These are phyloP conservation scores for Hippocampus mohnikei DNA, from an alignment of 2,113 vertebrate genomes.

Conservation along the genomic window DNA sequence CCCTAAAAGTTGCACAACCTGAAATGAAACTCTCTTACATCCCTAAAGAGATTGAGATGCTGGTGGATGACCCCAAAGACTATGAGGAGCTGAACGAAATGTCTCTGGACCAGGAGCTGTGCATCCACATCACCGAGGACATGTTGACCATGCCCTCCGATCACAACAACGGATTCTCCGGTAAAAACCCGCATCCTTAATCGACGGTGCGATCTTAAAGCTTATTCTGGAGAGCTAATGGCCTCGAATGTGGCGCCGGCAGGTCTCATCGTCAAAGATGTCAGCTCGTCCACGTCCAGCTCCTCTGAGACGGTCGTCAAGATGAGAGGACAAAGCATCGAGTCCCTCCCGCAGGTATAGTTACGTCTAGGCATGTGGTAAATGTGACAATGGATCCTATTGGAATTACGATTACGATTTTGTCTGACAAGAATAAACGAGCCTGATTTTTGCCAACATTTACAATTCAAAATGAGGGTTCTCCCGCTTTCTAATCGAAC, in stretches of 20 bases:
- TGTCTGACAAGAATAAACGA: no score
- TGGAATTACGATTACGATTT: no score
- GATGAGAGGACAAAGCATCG: conserved; percentile 93
- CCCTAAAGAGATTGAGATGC: conserved; percentile 91
- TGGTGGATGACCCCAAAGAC: conserved; percentile 96
- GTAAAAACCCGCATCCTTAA: conserved; percentile 49
- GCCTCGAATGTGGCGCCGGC: background rate
- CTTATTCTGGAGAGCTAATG: background rate
- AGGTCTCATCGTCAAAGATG: conserved; percentile 94
- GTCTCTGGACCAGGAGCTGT: conserved; percentile 87
- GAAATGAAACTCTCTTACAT: background rate
- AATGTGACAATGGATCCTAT: no score
- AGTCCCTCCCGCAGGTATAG: conserved; percentile 92
- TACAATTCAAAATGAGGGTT: no score
- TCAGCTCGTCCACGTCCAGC: conserved; percentile 94
- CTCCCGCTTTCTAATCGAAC: no score
- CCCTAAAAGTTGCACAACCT: background rate
- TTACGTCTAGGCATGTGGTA: background rate
- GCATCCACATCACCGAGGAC: conserved; percentile 97
- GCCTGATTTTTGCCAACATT: no score
- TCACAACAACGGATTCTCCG: conserved; percentile 87
- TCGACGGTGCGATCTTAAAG: no score
- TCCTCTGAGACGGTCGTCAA: conserved; percentile 96
- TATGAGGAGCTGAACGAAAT: conserved; percentile 86
- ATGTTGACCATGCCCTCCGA: conserved; percentile 84